phyloP scores from a whole-genome alignment of 2,113 vertebrate genomes.

The Notothenia rossii region DNA sequence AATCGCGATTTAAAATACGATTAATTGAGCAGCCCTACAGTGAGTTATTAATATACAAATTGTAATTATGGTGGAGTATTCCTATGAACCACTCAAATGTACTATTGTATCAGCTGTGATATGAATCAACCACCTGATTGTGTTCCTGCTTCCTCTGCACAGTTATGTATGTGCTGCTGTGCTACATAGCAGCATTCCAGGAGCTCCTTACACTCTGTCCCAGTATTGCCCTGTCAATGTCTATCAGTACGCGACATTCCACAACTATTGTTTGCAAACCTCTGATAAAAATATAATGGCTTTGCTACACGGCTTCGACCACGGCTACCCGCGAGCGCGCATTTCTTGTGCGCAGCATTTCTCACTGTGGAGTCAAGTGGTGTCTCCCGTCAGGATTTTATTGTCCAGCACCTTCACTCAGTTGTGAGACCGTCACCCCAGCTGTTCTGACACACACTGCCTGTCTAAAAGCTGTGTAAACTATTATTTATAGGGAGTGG shows the following conservation, averaged over 20 bases:
- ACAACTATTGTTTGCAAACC: constrained; percentile 62
- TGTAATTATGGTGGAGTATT: too few relatives aligned
- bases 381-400: constrained; percentile 23
- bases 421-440: constrained; percentile 25
- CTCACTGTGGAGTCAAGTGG: constrained; percentile 54
- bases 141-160: constrained; percentile 34
- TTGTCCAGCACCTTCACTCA: constrained; percentile 29
- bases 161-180: constrained; percentile 53
- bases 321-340: background rate
- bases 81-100: background rate
- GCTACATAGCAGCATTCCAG: constrained; percentile 43
- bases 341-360: constrained; percentile 26
- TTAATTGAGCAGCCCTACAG: too few relatives aligned
- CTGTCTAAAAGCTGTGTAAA: constrained; percentile 58
- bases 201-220: constrained; percentile 26
- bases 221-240: constrained; percentile 46
- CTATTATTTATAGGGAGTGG: constrained; percentile 61
- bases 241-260: constrained; percentile 60
- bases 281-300: constrained; percentile 55
- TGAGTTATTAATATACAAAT: too few relatives aligned
- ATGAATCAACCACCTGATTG: constrained; percentile 21
- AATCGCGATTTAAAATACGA: too few relatives aligned
- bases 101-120: background rate
- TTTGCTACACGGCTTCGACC: constrained; percentile 25
- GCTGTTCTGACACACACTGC: constrained; percentile 41